phyloP scores from a whole-genome alignment of 2,797 vertebrate genomes.

The Sebastes iracundus region DNA sequence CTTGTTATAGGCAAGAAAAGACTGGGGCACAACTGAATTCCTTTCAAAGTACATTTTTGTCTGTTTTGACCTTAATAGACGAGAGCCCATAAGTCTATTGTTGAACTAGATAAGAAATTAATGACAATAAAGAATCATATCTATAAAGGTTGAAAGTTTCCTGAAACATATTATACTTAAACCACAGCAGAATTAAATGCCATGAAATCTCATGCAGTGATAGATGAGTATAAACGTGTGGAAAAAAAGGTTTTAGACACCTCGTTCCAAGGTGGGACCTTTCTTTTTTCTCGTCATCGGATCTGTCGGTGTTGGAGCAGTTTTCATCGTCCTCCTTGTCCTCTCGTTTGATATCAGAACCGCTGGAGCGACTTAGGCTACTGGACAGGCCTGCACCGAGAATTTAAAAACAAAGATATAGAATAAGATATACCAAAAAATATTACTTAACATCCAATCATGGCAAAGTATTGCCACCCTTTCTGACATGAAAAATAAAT shows the following conservation, averaged over 20 bases:
- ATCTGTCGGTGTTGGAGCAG: constrained; percentile 86
- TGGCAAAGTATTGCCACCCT: background rate
- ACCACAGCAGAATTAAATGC: background rate
- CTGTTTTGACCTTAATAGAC: background rate
- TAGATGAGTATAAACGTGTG: background rate
- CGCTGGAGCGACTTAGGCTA: constrained; percentile 73
- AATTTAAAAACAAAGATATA: constrained; percentile 12
- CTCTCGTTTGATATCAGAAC: constrained; percentile 90
- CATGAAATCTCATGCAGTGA: background rate
- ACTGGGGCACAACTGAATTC: background rate
- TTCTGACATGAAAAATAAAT: background rate
- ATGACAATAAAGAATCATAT: background rate
- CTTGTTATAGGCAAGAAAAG: background rate
- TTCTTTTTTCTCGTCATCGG: constrained; percentile 95
- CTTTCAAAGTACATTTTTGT: background rate
- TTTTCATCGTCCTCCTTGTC: constrained; percentile 95
- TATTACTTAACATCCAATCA: background rate
- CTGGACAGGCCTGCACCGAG: constrained; percentile 78
- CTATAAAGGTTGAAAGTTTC: background rate
- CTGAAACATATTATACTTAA: background rate
- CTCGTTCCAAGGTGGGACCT: constrained; percentile 82
- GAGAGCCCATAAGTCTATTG: background rate
- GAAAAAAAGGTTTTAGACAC: constrained; percentile 54
- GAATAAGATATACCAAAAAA: background rate
- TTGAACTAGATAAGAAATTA: background rate